Evolutionary conservation across 2,888 invertebrate genomes (phyloP), one percentile per base, ranked within the genome.

Genomic region (Barypeithes pellucidus): DNA sequence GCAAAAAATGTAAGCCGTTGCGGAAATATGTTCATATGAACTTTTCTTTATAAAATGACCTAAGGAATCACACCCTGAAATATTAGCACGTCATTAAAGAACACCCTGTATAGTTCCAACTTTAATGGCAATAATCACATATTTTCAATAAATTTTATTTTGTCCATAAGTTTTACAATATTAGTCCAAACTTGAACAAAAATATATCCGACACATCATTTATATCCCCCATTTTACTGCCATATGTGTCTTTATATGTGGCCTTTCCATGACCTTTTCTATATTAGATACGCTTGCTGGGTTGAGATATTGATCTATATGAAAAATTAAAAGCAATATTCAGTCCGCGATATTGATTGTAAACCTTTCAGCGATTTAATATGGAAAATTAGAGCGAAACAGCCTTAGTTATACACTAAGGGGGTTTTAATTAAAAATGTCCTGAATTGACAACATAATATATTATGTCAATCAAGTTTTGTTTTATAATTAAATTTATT

Each of bases 151-250:
- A 39, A 9, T 11, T 39, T 5, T 16, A 5, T 43, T 61, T 61
- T 61, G 60, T 3, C 60, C 43, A 43, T 12, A 12, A 9, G 22
- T 11, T 41, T 39, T 47, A 1, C 0, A 3, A 39, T 20, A 3
- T n/a, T 43, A 1, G n/a, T 39, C 59, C 68, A 60, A 29, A 68
- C 39, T n/a, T n/a, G 20, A 61, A 39, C 20, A 14, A 24, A 60
- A 68, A 60, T 24, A 59, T 50, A 59, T 47, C 36, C 47, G 60
- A 61, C 59, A 68, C 39, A 68, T 68, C 68, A 61, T 68, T 68
- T 68, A 61, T 68, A 47, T 59, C 43, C 67, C 61, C 50, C 45
- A 68, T 61, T 68, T 68, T 61, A 36, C 57, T 61, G 60, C 68
- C 68, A 68, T 60, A 61, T 68, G 68, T 67, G 67, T 29, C 41